Conservation (phyloP, 2,113 vertebrate genomes). For the Pholis gunnellus region DNA sequence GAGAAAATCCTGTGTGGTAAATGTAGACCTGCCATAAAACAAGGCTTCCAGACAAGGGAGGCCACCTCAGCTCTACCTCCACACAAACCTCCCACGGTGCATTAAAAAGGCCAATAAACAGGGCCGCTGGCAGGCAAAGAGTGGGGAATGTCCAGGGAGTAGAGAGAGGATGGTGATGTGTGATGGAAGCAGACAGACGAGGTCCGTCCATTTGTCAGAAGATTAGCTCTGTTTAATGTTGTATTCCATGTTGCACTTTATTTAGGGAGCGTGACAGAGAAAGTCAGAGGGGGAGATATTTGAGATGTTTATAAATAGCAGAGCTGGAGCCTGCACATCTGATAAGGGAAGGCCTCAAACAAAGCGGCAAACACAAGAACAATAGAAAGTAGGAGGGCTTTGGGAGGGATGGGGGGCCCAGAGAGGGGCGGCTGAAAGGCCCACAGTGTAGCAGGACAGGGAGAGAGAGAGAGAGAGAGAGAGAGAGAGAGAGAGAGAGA, state of each 20-base stretch:
- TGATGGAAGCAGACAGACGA: slow-evolving; percentile 31
- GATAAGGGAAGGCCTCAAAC: slow-evolving; percentile 71
- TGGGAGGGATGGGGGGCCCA: slow-evolving; percentile 74
- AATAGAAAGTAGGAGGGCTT: slow-evolving; percentile 77
- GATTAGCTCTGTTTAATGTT: slow-evolving; percentile 17
- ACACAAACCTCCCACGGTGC: slow-evolving; percentile 72
- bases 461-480: slow-evolving; percentile 3
- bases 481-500: slow-evolving; percentile 38
- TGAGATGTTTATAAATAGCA: slow-evolving; percentile 56
- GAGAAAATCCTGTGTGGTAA: slow-evolving; percentile 59
- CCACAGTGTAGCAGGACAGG: slow-evolving; percentile 50
- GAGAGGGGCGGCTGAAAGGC: slow-evolving; percentile 72
- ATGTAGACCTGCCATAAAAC: slow-evolving; percentile 72
- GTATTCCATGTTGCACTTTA: not conserved
- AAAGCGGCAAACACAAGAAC: slow-evolving; percentile 75
- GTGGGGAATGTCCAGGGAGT: slow-evolving; percentile 20
- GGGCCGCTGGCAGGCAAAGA: slow-evolving; percentile 28
- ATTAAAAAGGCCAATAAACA: slow-evolving; percentile 70
- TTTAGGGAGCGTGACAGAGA: not conserved
- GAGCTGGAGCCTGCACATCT: slow-evolving; percentile 57
- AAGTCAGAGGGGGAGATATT: slow-evolving; percentile 13
- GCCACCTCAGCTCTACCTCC: slow-evolving; percentile 65
- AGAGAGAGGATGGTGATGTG: slow-evolving; percentile 17
- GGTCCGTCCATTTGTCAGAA: not conserved
- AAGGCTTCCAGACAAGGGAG: slow-evolving; percentile 63